These are phyloP conservation scores for Micromys minutus DNA, from an alignment of 2,113 vertebrate genomes.

Conservation along the genomic window DNA sequence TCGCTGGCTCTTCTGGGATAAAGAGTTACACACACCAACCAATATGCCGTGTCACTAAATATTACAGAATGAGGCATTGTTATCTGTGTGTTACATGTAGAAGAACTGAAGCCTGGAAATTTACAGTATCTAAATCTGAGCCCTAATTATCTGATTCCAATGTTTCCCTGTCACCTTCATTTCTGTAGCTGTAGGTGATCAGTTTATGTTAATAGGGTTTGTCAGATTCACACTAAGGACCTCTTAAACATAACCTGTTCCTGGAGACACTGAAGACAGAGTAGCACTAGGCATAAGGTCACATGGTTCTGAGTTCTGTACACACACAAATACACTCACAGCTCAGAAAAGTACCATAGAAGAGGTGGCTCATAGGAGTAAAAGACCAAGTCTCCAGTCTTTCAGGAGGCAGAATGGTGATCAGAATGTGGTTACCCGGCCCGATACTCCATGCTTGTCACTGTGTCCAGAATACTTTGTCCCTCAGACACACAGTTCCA, in stretches of 20 bases:
- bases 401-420: not conserved
- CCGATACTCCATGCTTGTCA: not conserved
- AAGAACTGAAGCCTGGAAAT: not conserved
- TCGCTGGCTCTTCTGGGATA: not conserved
- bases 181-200: not conserved
- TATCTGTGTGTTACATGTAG: not conserved
- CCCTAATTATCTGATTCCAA: not conserved
- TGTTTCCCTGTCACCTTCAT: not conserved
- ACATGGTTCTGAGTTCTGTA: not conserved
- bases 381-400: rapidly evolving
- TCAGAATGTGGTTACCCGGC: not conserved
- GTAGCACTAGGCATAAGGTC: not conserved
- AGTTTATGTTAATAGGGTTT: not conserved
- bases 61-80: not conserved
- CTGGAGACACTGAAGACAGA: rapidly evolving
- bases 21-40: not conserved
- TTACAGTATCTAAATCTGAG: not conserved
- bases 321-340: not conserved
- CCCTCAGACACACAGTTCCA: not conserved
- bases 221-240: not conserved
- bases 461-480: rapidly evolving
- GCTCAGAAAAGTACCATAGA: not conserved
- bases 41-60: not conserved
- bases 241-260: not conserved
- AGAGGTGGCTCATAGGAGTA: not conserved